Evolutionary conservation across 2,113 vertebrate genomes (phyloP), one percentile per base, ranked within the genome.

Genomic region (Irena cyanogastra): DNA sequence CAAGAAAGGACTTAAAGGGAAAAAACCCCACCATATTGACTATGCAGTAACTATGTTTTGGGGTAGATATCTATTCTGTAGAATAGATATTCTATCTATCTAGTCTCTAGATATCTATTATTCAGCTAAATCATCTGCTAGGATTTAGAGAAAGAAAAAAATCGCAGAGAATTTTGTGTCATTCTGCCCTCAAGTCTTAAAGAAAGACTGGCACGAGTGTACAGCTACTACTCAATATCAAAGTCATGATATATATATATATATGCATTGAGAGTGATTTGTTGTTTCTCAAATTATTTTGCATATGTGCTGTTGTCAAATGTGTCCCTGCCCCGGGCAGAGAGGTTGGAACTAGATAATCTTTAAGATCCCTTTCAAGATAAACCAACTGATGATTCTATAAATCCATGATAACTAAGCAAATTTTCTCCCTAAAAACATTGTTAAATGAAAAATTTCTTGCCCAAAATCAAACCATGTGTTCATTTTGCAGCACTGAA

Each of bases 281-380:
- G 11, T n/a, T 23, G 4, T 13, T 27, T 7, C 13, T 45, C 13
- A 65, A 13, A 56, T 11, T 8, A 33, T 64, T 87, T 93, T 72
- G 7, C 6, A 12, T 50, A 31, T 0, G 1, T 26, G 17, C 16
- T 60, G 6, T 45, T 52, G 47, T 31, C 9, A 47, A 41, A 54
- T 28, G 3, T 8, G 1, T 12, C 6, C 7, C 16, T 39, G 20
- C 7, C 20, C 21, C 23, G 16, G 15, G 9, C 3, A 41, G 9
- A 14, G 10, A 3, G 14, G 1, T 3, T 41, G n/a, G 17, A 69
- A 54, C 30, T 8, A 41, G 4, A 16, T 2, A 7, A 26, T 31
- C 8, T 47, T 53, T 53, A 76, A 22, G 9, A 7, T 47, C 5
- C 7, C 3, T 74, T 52, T 54, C n/a, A 41, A 47, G 54, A n/a